A percentile compares a stretch with the other conserved stretches of the same genome.
These are phyloP conservation scores for Drosophila bocki DNA, from an alignment of 1,140 invertebrate species.

Conservation along the genomic window DNA sequence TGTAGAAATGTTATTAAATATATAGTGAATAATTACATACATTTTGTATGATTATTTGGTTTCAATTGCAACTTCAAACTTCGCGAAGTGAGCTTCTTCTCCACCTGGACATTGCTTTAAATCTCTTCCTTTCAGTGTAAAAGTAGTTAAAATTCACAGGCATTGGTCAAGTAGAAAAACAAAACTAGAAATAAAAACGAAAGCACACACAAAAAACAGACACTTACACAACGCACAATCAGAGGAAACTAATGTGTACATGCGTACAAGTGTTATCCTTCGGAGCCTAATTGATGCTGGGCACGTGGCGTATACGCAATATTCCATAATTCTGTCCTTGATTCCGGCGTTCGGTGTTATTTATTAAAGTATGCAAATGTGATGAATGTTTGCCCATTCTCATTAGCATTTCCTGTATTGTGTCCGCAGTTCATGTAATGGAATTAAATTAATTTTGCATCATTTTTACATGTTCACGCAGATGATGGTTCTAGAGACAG, in stretches of 20 bases:
- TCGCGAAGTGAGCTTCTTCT: too few relatives aligned
- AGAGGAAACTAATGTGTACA: background rate
- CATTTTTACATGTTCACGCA: constrained; percentile 24
- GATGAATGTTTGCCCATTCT: constrained; percentile 19
- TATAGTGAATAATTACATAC: background rate
- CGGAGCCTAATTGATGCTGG: constrained; percentile 28
- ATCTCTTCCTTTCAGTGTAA: background rate
- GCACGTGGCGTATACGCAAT: constrained; percentile 40
- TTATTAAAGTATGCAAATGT: constrained; percentile 47
- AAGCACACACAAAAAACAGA: background rate
- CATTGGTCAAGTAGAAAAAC: background rate
- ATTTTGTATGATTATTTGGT: background rate
- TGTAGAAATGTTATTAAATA: too few relatives aligned
- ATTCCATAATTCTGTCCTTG: background rate
- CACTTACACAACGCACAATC: background rate
- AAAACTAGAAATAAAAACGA: background rate
- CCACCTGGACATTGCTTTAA: too few relatives aligned
- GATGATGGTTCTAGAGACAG: constrained; percentile 6
- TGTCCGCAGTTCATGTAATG: constrained; percentile 12
- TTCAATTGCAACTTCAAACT: background rate
- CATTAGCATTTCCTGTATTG: background rate
- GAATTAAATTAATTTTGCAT: constrained; percentile 47
- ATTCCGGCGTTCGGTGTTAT: constrained; percentile 26
- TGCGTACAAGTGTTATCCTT: constrained; percentile 12
- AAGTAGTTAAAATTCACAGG: constrained; percentile 11